Base-by-base conservation (phyloP, 2,888 invertebrate genomes). In the Timema cristinae region DNA sequence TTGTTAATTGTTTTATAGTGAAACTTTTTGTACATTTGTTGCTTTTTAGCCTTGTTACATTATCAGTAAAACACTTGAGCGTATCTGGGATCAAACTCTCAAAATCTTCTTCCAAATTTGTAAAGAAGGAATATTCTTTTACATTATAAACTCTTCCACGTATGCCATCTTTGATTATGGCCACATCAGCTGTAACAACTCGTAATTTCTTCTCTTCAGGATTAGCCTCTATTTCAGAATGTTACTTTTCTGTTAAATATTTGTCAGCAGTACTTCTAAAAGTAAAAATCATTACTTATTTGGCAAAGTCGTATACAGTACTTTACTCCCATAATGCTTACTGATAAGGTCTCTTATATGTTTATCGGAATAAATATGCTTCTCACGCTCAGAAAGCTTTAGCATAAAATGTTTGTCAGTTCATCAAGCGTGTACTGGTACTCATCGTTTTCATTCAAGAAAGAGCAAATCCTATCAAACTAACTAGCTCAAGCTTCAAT, bases 281-380 rank as follows among this genome's bases (percentile, higher is more conserved):
- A 32, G 4, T 32, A 32, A 32, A 32, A 32, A 32, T 54, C 54
- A 54, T 54, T 1, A 54, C 54, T n/a, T 54, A n/a, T 1, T 54
- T 54, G 54, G n/a, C n/a, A 54, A 54, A 54, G 11, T 54, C 4
- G 11, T 54, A 54, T n/a, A 13, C 54, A 54, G 54, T 54, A n/a
- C n/a, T 54, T 63, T 63, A 63, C 47, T 47, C 63, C 63, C 7
- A 63, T 63, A 32, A 63, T 4, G 13, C 16, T 63, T 63, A 63
- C 32, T 63, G 48, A 63, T 63, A 7, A 63, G 63, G 48, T 63
- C 63, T 15, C 48, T 63, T 13, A 63, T 10, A 63, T 63, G 63
- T 63, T 63, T 63, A 63, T 63, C 32, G 5, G 63, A 63, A 48
- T 63, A 63, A 63, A 63, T 15, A 63, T 63, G 63, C 63, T 63